Percentiles rank a stretch among this genome's conserved stretches.
Conservation (phyloP, 2,888 invertebrate species). For the Dynastes hyllus region DNA sequence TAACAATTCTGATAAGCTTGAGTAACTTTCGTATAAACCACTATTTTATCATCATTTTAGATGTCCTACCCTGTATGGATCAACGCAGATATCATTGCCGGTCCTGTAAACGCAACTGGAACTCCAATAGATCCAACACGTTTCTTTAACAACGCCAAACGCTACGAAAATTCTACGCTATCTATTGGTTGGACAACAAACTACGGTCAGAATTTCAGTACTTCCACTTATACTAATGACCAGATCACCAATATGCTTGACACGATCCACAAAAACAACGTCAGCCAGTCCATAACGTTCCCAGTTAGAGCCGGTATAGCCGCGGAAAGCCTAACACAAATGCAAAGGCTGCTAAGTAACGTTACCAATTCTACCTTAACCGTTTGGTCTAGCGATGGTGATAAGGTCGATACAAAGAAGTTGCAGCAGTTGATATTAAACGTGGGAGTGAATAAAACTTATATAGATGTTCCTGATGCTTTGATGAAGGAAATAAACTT, state of each 20-base stretch:
- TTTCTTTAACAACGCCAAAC: conserved; percentile 77
- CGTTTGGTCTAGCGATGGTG: conserved; percentile 83
- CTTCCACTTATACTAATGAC: conserved; percentile 76
- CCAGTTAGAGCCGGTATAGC: conserved; percentile 84
- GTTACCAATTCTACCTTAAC: conserved; percentile 80
- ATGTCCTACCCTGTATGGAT: conserved; percentile 85
- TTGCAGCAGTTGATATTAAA: conserved; percentile 79
- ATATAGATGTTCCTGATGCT: conserved; percentile 84
- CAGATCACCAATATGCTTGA: conserved; percentile 82
- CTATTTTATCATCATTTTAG: conserved; percentile 68
- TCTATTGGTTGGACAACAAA: conserved; percentile 92
- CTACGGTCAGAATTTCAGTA: conserved; percentile 72
- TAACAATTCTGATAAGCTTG: no score
- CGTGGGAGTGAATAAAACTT: conserved; percentile 80
- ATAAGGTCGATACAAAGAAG: conserved; percentile 79
- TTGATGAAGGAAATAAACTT: conserved; percentile 73
- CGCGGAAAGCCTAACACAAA: conserved; percentile 77
- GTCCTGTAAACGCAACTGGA: conserved; percentile 79
- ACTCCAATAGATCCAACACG: conserved; percentile 77
- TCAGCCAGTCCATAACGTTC: conserved; percentile 85
- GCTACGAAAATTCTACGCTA: conserved; percentile 78
- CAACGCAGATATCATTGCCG: conserved; percentile 89
- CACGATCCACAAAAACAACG: conserved; percentile 73
- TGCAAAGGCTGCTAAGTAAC: conserved; percentile 76
- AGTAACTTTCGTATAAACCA: neutral